These are phyloP conservation scores for Asteroscopus sphinx DNA, from an alignment of 2,888 invertebrate species.

Conservation along the genomic window DNA sequence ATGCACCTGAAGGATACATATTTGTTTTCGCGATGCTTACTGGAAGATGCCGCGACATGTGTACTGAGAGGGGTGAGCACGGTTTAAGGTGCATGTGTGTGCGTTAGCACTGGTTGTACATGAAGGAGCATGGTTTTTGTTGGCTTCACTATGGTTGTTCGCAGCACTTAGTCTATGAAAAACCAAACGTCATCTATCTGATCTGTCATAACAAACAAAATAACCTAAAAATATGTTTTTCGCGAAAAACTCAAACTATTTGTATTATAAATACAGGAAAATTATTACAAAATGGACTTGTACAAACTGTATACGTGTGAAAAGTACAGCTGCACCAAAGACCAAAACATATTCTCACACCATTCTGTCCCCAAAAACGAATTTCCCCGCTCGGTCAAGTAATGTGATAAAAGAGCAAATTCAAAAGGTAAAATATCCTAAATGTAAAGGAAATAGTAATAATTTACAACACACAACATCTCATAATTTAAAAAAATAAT, in stretches of 20 bases:
- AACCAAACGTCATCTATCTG: conserved; percentile 17
- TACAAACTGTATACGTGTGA: conserved; percentile 63
- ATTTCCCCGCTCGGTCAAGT: conserved; percentile 78
- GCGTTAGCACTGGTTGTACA: too few species aligned
- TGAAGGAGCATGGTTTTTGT: too few species aligned
- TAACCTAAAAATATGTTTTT: conserved; percentile 78
- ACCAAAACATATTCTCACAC: conserved; percentile 84
- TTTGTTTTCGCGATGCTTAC: too few species aligned
- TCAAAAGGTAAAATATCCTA: conserved; percentile 74
- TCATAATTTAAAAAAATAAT: rapidly evolving
- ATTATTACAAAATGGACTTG: conserved; percentile 68
- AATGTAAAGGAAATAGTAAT: background rate
- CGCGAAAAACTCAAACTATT: conserved; percentile 64
- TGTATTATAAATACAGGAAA: conserved; percentile 68
- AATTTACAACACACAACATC: background rate
- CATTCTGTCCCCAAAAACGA: conserved; percentile 81
- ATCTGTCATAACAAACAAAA: conserved; percentile 53
- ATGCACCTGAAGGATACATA: too few species aligned
- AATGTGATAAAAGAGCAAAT: conserved; percentile 77
- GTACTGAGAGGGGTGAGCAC: too few species aligned
- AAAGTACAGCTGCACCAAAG: conserved; percentile 77
- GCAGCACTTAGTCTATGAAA: too few species aligned
- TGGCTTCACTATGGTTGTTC: too few species aligned
- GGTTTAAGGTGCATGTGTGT: too few species aligned
- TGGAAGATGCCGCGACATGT: too few species aligned